Base-by-base conservation (phyloP, 2,113 vertebrate genomes). In the Triplophysa rosa region DNA sequence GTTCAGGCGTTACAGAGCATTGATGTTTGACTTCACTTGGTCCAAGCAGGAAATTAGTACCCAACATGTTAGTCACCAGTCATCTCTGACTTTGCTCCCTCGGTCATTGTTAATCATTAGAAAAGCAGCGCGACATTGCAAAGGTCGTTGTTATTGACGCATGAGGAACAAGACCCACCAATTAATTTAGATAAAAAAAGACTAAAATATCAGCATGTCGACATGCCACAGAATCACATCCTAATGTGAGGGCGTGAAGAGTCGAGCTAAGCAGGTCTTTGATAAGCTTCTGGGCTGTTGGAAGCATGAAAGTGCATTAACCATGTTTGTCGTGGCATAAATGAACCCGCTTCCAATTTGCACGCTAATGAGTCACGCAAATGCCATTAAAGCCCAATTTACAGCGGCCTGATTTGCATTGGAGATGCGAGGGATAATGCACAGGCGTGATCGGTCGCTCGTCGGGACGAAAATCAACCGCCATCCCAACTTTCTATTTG, bases 301-400 rank as follows among this genome's bases (percentile, higher is more conserved):
- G 23, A 74, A 74, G 58, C 71, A 45, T 74, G 58, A 74, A 74
- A 62, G 16, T 63, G 19, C 29, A 62, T 74, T 70, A 67, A 52
- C 49, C 58, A 33, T 19, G 66, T 78, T 71, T 23, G 78, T 74
- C 33, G 6, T 52, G 8, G 7, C 29, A 14, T 80, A 62, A 71
- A 81, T 81, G n/a, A 78, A 80, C 77, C 66, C 68, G 29, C 47
- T 67, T 69, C 68, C 79, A 73, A 70, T 81, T 78, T 78, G 67
- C 68, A 78, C 24, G 47, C 74, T 74, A 81, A 84, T 84, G 83
- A 81, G 61, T 81, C 74, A 70, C 8, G 33, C 68, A 81, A 81
- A 84, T 74, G 40, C 49, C 78, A 61, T 84, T 78, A 81, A 80
- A 72, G 40, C 26, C 67, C 68, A 67, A 81, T 74, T 84, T 78